A percentile compares a stretch with the other conserved stretches of the same genome.
phyloP scores from a whole-genome alignment of 1,140 invertebrate genomes.

The Temnothorax curvispinosus region DNA sequence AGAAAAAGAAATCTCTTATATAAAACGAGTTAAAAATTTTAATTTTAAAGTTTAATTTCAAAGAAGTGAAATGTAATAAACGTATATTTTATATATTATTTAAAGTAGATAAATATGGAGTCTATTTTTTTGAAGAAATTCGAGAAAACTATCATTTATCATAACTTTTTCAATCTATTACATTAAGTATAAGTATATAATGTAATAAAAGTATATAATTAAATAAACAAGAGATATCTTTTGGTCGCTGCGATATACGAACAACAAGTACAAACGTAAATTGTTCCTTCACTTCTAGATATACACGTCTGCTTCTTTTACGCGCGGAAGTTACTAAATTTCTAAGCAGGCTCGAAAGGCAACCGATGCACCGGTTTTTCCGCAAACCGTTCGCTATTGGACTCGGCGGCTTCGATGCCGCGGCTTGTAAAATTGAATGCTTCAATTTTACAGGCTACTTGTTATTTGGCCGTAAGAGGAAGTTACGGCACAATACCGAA shows the following conservation, averaged over 20 bases:
- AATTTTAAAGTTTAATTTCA: neutral
- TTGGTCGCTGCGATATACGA: neutral
- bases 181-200: neutral
- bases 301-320: neutral
- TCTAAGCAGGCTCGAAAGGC: constrained; percentile 9
- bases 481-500: constrained; percentile 65
- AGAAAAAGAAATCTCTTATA: neutral
- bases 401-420: neutral
- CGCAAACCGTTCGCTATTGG: neutral
- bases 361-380: neutral
- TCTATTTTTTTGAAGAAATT: neutral
- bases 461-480: constrained; percentile 61
- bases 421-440: constrained; percentile 45
- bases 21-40: neutral
- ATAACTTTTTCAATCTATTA: neutral
- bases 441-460: constrained; percentile 74
- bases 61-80: neutral
- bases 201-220: too few relatives aligned
- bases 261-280: constrained; percentile 11
- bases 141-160: neutral
- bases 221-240: neutral
- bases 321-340: constrained; percentile 35
- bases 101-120: neutral
- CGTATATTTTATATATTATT: neutral
- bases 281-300: neutral